Base-by-base conservation (phyloP, 1,140 invertebrate genomes). In the Oedothorax gibbosus region DNA sequence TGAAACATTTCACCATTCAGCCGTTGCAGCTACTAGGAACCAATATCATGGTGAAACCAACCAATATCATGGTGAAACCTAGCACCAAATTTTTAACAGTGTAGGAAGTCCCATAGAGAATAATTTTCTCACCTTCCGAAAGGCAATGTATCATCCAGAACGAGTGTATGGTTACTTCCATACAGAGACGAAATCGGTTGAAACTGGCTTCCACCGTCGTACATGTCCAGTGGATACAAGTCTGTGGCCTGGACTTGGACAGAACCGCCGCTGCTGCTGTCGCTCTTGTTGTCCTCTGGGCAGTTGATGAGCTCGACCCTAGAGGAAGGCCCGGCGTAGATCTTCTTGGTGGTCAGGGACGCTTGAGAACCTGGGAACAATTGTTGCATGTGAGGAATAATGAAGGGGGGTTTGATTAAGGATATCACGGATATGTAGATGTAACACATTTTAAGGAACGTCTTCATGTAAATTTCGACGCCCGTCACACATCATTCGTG, bases 241-340 rank as follows among this genome's bases (percentile, higher is more conserved):
- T 88, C 87, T n/a, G 87, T 85, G n/a, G 85, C 86, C 76, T 88
- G 87, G 15, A 88, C 87, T 50, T 88, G 87, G 50, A 87, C 85
- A 20, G 86, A 87, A 49, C 82, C 85, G 0, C 76, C 81, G 73
- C 86, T 86, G 0, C 76, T 82, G 73, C 86, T 86, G 18, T 80
- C 78, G 18, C 80, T 83, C 50, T 81, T 84, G 54, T 76, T 80
- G 21, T 81, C 86, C 18, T 86, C 86, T 15, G 85, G 85, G 50
- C 75, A 78, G 20, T 83, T 84, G 56, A 81, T 76, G 35, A 83
- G 71, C 51, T 77, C 80, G 5, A 83, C 68, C 3, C 81, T 35
- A 0, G 73, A 76, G 3, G 75, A 79, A 5, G 68, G 71, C 14
- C 72, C 78, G 49, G 64, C 65, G 60, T 83, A 83, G 11, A 84